A percentile compares a stretch with the other conserved stretches of the same genome.
Conservation (phyloP, 2,113 vertebrate genomes). For the Carettochelys insculpta region DNA sequence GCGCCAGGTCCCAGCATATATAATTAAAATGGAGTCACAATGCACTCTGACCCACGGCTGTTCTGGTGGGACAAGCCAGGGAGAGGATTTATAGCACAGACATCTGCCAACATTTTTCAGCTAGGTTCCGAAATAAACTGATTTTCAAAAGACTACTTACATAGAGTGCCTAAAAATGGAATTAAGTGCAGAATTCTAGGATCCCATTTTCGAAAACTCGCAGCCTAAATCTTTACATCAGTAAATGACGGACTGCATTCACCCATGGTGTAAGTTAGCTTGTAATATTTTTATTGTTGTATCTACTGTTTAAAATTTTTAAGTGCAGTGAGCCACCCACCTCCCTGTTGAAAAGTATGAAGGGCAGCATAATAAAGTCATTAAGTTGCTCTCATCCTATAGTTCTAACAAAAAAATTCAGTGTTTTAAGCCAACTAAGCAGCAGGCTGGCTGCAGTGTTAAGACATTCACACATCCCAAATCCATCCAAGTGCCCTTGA, state of each 20-base stretch:
- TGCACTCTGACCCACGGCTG: too few species aligned
- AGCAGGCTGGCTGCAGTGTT: neutral
- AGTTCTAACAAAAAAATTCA: neutral
- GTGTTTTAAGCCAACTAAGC: neutral
- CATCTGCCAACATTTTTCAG: neutral
- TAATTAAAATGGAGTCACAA: too few species aligned
- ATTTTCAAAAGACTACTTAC: neutral
- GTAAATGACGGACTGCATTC: neutral
- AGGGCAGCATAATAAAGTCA: neutral
- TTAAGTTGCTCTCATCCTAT: neutral
- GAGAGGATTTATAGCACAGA: neutral
- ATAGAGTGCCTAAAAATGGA: neutral
- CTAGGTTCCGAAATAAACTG: slow-evolving; percentile 22
- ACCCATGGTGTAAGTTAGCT: neutral
- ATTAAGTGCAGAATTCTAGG: slow-evolving; percentile 23
- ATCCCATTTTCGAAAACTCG: neutral
- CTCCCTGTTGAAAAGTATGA: neutral
- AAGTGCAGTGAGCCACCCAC: neutral
- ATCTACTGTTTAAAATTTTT: neutral
- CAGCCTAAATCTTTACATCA: neutral
- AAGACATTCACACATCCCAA: neutral
- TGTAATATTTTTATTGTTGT: neutral
- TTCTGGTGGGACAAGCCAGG: too few species aligned
- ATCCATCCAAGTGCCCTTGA: neutral
- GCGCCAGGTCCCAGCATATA: too few species aligned